Evolutionary conservation across 2,113 vertebrate species (phyloP).

Genomic region (Cephalopholis sonnerati): DNA sequence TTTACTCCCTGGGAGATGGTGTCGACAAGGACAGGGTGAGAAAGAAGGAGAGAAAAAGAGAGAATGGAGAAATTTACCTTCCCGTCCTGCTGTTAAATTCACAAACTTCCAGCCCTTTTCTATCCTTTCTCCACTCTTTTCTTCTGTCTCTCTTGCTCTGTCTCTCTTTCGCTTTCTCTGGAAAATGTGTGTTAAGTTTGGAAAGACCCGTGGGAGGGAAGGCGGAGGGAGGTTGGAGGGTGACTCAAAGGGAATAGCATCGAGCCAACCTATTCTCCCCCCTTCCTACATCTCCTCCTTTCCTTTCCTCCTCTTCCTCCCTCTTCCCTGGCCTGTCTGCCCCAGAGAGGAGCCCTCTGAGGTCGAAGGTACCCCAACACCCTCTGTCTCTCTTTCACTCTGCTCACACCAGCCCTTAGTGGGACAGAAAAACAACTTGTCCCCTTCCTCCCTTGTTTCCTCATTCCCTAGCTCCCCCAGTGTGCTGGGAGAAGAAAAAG

Average conservation of each 20-base stretch:
- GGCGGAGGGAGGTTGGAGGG: conserved; percentile 60
- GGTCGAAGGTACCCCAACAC: conserved; percentile 55
- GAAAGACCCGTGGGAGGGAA: conserved; percentile 71
- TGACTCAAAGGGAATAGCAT: conserved; percentile 57
- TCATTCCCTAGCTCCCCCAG: conserved; percentile 1
- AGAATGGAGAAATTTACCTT: conserved; percentile 12
- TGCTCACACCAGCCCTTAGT: conserved; percentile 32
- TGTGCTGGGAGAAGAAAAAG: conserved; percentile 59
- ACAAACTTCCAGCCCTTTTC: conserved; percentile 27
- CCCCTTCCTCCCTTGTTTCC: conserved; percentile 39
- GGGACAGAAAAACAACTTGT: conserved; percentile 74
- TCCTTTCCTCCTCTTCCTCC: conserved; percentile 4
- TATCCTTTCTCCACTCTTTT: conserved; percentile 10
- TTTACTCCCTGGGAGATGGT: conserved; percentile 77
- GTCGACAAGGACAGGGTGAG: conserved; percentile 72
- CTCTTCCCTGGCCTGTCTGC: conserved; percentile 17
- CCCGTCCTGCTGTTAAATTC: conserved; percentile 75
- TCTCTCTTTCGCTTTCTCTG: conserved; percentile 69
- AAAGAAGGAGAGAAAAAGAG: conserved; percentile 11
- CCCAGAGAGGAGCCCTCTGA: conserved; percentile 50
- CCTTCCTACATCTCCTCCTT: conserved; percentile 18
- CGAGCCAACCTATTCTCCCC: conserved; percentile 52
- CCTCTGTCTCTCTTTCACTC: conserved; percentile 32
- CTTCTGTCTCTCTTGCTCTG: conserved; percentile 10
- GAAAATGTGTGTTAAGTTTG: conserved; percentile 86